Conservation (phyloP, 2,113 vertebrate genomes). For the Cephalopterus ornatus region DNA sequence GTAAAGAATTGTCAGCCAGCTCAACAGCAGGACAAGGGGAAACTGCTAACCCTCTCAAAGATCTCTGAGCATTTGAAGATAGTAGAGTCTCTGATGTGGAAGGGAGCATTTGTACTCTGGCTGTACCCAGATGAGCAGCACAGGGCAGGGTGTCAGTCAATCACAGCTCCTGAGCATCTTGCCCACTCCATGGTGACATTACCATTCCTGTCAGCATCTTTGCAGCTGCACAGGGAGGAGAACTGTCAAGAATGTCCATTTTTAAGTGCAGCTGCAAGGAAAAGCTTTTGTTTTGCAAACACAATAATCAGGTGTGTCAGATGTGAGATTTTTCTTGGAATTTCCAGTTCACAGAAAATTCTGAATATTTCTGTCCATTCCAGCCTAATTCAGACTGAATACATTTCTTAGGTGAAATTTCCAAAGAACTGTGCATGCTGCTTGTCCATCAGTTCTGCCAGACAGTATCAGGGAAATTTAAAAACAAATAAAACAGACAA, state of each 20-base stretch:
- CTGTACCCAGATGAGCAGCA: not conserved
- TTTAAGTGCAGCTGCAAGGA: not conserved
- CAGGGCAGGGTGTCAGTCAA: not conserved
- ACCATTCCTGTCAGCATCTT: not conserved
- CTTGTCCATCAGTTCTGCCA: not conserved
- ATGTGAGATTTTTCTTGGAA: not conserved
- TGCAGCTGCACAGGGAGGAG: not conserved
- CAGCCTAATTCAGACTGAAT: not conserved
- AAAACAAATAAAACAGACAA: not conserved
- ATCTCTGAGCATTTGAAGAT: not conserved
- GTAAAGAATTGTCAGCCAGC: rapidly evolving
- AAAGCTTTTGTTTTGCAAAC: not conserved
- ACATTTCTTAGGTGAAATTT: not conserved
- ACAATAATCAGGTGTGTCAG: not conserved
- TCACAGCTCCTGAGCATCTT: not conserved
- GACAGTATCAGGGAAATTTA: not conserved
- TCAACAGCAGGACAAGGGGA: not conserved
- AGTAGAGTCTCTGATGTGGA: not conserved
- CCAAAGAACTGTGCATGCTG: not conserved
- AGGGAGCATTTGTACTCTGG: not conserved
- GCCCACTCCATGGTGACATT: not conserved
- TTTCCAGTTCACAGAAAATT: not conserved
- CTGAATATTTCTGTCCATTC: not conserved
- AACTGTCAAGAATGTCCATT: not conserved
- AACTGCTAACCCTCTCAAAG: not conserved